phyloP scores from a whole-genome alignment of 2,888 invertebrate genomes.

The Trissoscelio sp. region DNA sequence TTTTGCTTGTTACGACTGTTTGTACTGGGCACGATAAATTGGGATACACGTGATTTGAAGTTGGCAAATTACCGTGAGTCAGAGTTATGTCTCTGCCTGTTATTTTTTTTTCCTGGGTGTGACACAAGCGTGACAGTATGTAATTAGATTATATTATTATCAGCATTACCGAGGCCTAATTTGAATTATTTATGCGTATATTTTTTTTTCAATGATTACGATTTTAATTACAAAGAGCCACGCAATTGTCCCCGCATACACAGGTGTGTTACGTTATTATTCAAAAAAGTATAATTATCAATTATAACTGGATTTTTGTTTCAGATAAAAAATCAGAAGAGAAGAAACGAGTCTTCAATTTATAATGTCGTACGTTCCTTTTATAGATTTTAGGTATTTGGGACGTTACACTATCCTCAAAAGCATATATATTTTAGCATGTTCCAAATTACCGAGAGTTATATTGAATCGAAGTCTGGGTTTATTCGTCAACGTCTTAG shows the following conservation, averaged over 20 bases:
- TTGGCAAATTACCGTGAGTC: slow-evolving; percentile 10
- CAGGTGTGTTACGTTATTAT: not conserved
- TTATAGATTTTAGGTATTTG: slow-evolving; percentile 33
- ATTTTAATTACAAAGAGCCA: slow-evolving; percentile 44
- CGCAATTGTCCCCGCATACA: slow-evolving; percentile 26
- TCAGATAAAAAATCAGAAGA: not conserved
- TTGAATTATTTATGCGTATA: slow-evolving; percentile 48
- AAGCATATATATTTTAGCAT: slow-evolving; percentile 34
- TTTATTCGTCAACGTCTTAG: slow-evolving; percentile 44
- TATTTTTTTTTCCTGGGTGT: slow-evolving; percentile 30
- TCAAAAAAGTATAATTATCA: not conserved
- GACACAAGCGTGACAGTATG: slow-evolving; percentile 46
- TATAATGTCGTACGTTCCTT: not conserved
- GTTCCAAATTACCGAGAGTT: slow-evolving; percentile 35
- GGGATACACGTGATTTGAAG: not conserved
- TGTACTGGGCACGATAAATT: not conserved
- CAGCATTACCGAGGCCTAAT: slow-evolving; percentile 25
- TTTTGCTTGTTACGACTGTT: too few species aligned
- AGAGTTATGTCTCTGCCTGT: not conserved
- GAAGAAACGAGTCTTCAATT: not conserved
- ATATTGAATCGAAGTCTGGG: slow-evolving; percentile 20
- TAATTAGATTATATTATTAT: slow-evolving; percentile 51
- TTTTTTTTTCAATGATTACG: slow-evolving; percentile 18
- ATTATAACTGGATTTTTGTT: not conserved
- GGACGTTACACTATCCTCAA: slow-evolving; percentile 27